Base-by-base conservation (phyloP, 1,140 invertebrate species). In the Eubasilissa regina region DNA sequence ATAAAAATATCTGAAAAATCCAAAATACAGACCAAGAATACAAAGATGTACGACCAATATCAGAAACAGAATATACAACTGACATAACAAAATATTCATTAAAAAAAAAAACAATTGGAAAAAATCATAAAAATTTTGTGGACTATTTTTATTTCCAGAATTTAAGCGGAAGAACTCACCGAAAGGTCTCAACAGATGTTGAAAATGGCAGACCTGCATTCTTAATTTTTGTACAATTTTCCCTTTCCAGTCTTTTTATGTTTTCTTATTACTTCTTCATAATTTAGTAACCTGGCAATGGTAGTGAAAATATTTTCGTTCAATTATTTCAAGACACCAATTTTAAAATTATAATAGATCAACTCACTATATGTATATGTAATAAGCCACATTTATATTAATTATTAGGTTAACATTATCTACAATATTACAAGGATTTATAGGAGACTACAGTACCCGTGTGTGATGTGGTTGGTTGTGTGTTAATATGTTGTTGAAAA, bases 141-240 rank as follows among this genome's bases (percentile, higher is more conserved):
- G 19, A 58, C 70, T 47, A 47, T 35, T 1, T 25, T 44, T 78
- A 78, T 70, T 82, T 25, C 60, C 48, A 77, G 51, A 62, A 72
- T 73, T 82, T n/a, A 66, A 77, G n/a, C 68, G 47, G 53, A 74
- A 79, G 43, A 87, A 89, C 89, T 89, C 85, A 89, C 89, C 89
- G 86, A 89, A 87, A 84, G 88, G 89, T 84, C 87, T 85, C 83
- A 89, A 83, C 60, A 89, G 89, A 83, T 89, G 89, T 85, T 89
- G 89, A 87, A 89, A 89, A 88, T 89, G 89, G 87, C 89, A 89
- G 87, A 89, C 89, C 86, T 89, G 89, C 89, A 89, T 89, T 86
- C 88, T 86, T 62, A 70, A 55, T 43, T 66, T 68, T 43, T 79
- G 74, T 77, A 19, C 77, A 66, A 60, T 25, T 55, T 51, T 44